Conservation (phyloP, 2,113 vertebrate genomes). For the Euleptes europaea region DNA sequence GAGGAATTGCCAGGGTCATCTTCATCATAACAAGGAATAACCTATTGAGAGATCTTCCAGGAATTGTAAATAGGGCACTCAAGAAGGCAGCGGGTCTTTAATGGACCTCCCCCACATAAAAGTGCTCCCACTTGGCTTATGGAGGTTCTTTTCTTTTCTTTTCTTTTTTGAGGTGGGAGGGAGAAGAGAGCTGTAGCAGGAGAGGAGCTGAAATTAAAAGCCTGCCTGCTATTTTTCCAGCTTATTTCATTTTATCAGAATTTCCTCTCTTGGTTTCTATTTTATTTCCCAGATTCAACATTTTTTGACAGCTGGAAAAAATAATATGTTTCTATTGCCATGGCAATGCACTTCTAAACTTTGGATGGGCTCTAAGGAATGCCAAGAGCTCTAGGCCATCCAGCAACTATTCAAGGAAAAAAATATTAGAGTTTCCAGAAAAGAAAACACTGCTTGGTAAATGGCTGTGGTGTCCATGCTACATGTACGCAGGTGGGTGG, state of each 20-base stretch:
- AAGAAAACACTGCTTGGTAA: slow-evolving; percentile 10
- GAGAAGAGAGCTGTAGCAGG: neutral
- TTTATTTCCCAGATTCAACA: slow-evolving; percentile 38
- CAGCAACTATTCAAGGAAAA: neutral
- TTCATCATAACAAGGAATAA: neutral
- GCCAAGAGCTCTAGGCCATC: slow-evolving; percentile 43
- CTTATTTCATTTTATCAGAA: slow-evolving; percentile 77
- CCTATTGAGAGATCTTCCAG: neutral
- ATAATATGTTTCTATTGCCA: slow-evolving; percentile 57
- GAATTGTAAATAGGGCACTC: neutral
- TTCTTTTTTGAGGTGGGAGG: neutral
- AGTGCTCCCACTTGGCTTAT: slow-evolving; percentile 1
- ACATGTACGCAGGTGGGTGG: neutral
- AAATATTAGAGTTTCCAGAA: slow-evolving; percentile 26
- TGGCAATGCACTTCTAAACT: slow-evolving; percentile 23
- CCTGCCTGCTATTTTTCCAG: slow-evolving; percentile 38
- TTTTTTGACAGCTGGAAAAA: slow-evolving; percentile 62
- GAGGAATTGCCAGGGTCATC: too few relatives aligned
- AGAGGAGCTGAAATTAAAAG: slow-evolving; percentile 40
- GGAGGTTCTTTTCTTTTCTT: neutral
- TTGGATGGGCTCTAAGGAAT: slow-evolving; percentile 20
- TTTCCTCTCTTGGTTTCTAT: slow-evolving; percentile 66
- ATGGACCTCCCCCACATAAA: neutral
- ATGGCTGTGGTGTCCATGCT: neutral
- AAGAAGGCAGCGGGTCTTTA: neutral